Evolutionary conservation across 2,113 vertebrate genomes (phyloP), one percentile per base, ranked within the genome.

Genomic region (Paracanthobrama guichenoti): DNA sequence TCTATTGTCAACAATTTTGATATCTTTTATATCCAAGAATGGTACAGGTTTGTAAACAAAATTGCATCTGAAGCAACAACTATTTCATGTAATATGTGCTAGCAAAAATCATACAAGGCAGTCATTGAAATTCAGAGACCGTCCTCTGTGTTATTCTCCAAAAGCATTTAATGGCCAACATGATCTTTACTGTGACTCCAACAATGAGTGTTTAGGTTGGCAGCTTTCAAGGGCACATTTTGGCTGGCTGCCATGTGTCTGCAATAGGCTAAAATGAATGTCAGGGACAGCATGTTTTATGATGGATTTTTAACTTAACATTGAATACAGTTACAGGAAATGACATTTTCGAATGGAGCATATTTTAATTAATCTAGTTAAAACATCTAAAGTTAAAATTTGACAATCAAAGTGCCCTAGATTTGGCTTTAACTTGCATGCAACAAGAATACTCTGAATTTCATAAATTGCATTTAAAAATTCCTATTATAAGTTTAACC

Each of bases 91-190:
- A 73, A 57, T 44, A 64, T 69, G 20, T 60, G 31, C 12, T 18
- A 55, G 22, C 72, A 31, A 69, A 0, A 18, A 67, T 57, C 64
- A 39, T 55, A 42, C 20, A 44, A 87, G 76, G 10, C 64, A 75
- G 77, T 74, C 72, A 84, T 87, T 88, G 79, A 86, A 81, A 88
- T 89, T 85, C 87, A 86, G 73, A 78, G 46, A 8, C 44, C 20
- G 87, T 73, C 48, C 79, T 67, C 22, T 18, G 14, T 50, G 73
- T 83, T 81, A 79, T 24, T 80, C 79, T 84, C 20, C 78, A 78
- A 86, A 90, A 89, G 85, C 81, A 88, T 85, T 59, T 69, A 84
- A 72, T 71, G 77, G 83, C 46, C n/a, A 71, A 67, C 86, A 75
- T 85, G 88, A 83, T 81, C 82, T 82, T 83, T 79, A 83, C 80